Conservation (phyloP, 1,140 invertebrate species). For the Trinorchestia longiramus region DNA sequence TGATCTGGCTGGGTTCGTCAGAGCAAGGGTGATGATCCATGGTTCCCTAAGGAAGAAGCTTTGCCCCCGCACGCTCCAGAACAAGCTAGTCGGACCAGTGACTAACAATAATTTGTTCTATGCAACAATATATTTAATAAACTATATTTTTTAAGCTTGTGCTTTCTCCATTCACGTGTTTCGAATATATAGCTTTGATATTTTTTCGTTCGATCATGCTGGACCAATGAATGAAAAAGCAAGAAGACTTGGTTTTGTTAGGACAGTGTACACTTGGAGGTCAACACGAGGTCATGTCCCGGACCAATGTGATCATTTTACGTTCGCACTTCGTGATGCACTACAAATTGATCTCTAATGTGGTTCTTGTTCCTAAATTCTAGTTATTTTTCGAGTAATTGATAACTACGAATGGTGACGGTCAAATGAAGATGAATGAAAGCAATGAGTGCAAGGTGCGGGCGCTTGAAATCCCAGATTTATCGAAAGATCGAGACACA, state of each 20-base stretch:
- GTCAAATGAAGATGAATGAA: constrained; percentile 46
- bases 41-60: background rate
- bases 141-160: background rate
- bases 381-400: constrained; percentile 32
- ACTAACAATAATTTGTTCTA: background rate
- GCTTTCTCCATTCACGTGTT: background rate
- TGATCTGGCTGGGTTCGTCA: constrained; percentile 46
- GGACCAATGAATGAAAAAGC: background rate
- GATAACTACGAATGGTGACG: constrained; percentile 28
- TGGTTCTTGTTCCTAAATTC: constrained; percentile 42
- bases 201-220: background rate
- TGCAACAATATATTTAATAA: background rate
- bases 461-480: background rate
- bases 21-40: constrained; percentile 52
- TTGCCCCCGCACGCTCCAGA: background rate
- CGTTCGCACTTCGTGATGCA: constrained; percentile 52
- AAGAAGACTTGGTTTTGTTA: background rate
- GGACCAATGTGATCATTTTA: constrained; percentile 19
- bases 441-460: background rate
- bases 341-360: constrained; percentile 51
- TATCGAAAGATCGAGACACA: background rate
- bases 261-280: background rate
- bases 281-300: constrained; percentile 31
- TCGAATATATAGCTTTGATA: background rate
- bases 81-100: background rate